Base-by-base conservation (phyloP, 2,113 vertebrate genomes). In the Callithrix jacchus region DNA sequence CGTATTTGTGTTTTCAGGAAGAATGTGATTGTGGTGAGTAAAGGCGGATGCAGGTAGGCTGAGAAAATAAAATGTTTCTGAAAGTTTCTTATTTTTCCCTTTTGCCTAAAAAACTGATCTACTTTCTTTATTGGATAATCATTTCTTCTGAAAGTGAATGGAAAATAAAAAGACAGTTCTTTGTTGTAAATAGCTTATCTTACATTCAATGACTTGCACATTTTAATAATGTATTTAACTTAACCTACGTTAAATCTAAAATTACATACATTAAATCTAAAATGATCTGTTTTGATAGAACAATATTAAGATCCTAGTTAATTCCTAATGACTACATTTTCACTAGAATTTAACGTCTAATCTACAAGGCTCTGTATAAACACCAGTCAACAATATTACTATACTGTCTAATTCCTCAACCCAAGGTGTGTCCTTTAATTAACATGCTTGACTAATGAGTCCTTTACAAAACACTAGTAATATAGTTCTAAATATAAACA, bases 381-480 rank as follows among this genome's bases (percentile, higher is more conserved):
- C 61, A 76, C 42, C 40, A 70, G 32, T 64, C 49, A 87, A 82
- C 32, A 89, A 49, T 71, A 37, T 58, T 47, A 77, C 49, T 42
- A 32, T 20, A 61, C 5, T 11, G n/a, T 25, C 30, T 82, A 70
- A n/a, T 89, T 49, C 42, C 23, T 96, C 37, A 92, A 85, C 9
- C 25, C n/a, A 96, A 94, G 3, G 16, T 3, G 3, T n/a, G 11
- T 93, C 47, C 54, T 94, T 96, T 77, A 88, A 87, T 58, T 84
- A 96, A 90, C 37, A 68, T 58, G 82, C 37, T 79, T 87, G 47
- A 86, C 83, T 90, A 66, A 25, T 35, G 52, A 89, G 11, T 73
- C 32, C 35, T 49, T 73, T 47, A 88, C 21, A 68, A 96, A 92
- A 87, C 77, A 84, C n/a, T 68, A 87, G 70, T 92, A 58, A 93